A percentile compares a stretch with the other conserved stretches of the same genome.
These are phyloP conservation scores for Diabrotica balteata DNA, from an alignment of 2,888 invertebrate species.

Conservation along the genomic window DNA sequence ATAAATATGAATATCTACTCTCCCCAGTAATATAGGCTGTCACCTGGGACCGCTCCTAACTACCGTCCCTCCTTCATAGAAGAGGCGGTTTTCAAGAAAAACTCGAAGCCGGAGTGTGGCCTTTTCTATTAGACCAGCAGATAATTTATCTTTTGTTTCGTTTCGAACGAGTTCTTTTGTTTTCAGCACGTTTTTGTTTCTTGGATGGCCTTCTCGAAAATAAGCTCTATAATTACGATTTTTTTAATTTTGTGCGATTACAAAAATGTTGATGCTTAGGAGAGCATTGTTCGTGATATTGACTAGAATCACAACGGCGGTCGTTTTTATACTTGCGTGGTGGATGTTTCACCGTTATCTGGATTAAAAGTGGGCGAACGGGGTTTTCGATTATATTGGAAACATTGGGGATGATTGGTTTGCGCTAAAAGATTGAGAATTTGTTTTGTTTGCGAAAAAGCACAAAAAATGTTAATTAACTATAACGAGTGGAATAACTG, in stretches of 20 bases:
- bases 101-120: constrained; percentile 44
- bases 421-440: constrained; percentile 6
- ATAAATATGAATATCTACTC: too few species aligned
- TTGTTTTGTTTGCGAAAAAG: background rate
- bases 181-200: constrained; percentile 45
- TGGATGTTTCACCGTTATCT: constrained; percentile 11
- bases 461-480: too few species aligned
- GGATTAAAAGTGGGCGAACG: constrained; percentile 1
- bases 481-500: too few species aligned
- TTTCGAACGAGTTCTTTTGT: constrained; percentile 33
- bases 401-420: constrained; percentile 9
- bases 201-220: constrained; percentile 40
- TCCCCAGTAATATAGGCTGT: constrained; percentile 8
- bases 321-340: background rate
- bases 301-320: constrained; percentile 14
- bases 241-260: constrained; percentile 40
- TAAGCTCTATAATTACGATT: constrained; percentile 39
- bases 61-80: constrained; percentile 31
- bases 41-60: constrained; percentile 50
- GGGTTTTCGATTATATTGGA: background rate
- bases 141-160: constrained; percentile 55
- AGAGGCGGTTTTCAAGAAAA: constrained; percentile 23
- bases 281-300: constrained; percentile 34
- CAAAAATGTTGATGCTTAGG: constrained; percentile 35
- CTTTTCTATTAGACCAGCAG: constrained; percentile 46